These are phyloP conservation scores for Mesocentrotus franciscanus DNA, from an alignment of 53 echinoderm and acorn worm species.

Conservation along the genomic window DNA sequence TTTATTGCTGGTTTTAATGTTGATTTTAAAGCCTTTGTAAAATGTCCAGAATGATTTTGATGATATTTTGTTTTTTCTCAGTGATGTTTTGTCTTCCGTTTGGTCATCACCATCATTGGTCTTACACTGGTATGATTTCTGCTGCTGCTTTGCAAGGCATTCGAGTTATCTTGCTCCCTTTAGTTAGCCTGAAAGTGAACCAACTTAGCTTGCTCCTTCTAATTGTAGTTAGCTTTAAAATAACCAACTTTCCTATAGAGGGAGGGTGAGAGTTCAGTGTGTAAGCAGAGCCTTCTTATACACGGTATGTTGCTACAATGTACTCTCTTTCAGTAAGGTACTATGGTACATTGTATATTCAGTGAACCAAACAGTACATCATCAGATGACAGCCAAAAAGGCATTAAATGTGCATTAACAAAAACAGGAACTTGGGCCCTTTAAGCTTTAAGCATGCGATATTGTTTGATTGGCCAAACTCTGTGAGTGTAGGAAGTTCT, in stretches of 20 bases:
- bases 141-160: constrained; percentile 43
- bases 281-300: not conserved
- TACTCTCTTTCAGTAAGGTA: no score
- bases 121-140: constrained; percentile 56
- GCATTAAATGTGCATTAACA: no score
- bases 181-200: not conserved
- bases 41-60: not conserved
- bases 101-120: constrained; percentile 66
- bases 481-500: no score
- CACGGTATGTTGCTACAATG: no score
- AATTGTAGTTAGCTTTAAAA: not conserved
- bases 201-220: not conserved
- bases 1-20: not conserved
- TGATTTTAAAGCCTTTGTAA: not conserved
- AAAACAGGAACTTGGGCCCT: no score
- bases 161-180: constrained; percentile 30
- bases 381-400: no score
- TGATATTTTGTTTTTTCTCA: constrained; percentile 27
- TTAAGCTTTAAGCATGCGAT: no score
- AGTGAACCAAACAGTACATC: no score
- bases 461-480: no score
- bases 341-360: no score
- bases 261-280: not conserved
- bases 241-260: not conserved
- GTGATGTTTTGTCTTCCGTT: constrained; percentile 68